Percentiles rank a stretch among this genome's conserved stretches.
These are phyloP conservation scores for Leucosticte australis DNA, from an alignment of 2,113 vertebrate species.

Conservation along the genomic window DNA sequence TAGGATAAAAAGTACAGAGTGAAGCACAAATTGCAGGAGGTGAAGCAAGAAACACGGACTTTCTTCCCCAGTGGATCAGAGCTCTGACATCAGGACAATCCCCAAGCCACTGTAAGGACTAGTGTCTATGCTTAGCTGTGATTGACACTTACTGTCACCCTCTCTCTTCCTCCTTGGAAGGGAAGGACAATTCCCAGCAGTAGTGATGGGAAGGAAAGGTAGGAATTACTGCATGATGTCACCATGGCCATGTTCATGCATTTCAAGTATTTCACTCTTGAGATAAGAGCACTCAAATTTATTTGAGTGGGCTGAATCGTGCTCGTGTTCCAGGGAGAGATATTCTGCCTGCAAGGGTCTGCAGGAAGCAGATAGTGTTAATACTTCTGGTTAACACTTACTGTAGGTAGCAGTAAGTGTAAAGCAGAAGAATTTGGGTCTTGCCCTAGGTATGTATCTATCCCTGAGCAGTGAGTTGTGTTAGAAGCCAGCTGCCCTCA, in stretches of 20 bases:
- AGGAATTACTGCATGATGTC: background rate
- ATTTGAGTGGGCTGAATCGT: background rate
- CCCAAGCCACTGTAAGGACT: background rate
- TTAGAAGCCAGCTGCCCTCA: background rate
- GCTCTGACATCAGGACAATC: background rate
- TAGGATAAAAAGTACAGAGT: background rate
- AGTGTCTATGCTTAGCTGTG: background rate
- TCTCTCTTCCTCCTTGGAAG: background rate
- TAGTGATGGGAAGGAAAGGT: background rate
- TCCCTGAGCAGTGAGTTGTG: background rate
- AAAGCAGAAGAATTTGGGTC: background rate
- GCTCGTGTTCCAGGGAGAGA: background rate
- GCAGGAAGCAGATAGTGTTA: background rate
- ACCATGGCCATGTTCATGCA: too few relatives aligned
- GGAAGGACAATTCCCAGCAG: background rate
- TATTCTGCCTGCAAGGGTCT: background rate
- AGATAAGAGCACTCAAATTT: background rate
- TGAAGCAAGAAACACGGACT: background rate
- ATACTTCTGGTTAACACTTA: too few relatives aligned
- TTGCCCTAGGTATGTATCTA: background rate
- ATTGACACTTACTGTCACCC: background rate
- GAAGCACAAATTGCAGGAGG: rapidly evolving
- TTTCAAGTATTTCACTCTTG: background rate
- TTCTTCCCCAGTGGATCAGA: background rate
- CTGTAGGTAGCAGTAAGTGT: background rate